Base-by-base conservation (phyloP, 2,113 vertebrate genomes). In the Pluvialis apricaria region DNA sequence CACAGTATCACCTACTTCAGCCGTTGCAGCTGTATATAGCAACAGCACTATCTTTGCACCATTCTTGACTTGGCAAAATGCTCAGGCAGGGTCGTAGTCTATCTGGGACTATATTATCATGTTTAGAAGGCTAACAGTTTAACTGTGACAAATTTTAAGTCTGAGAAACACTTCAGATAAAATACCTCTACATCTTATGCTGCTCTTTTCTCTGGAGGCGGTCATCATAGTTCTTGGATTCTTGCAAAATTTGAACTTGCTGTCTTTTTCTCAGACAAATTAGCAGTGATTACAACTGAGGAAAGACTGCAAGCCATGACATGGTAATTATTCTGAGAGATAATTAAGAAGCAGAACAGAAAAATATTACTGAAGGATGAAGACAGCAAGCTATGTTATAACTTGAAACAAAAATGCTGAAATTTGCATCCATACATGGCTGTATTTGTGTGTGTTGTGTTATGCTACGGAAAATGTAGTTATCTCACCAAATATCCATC, bases 181-280 rank as follows among this genome's bases (percentile, higher is more conserved):
- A 94, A 57, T 49, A 61, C 7, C 25, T 86, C n/a, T 62, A 3
- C 9, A 15, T 66, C 19, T 44, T 38, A 0, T 45, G 60, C 38
- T 66, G 51, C n/a, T 60, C 11, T 88, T 88, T 94, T 45, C 58
- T 78, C 70, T 70, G 38, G 66, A 87, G n/a, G 22, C 0, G 0
- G 29, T 62, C 51, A 25, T 82, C 3, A 1, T 25, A 51, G 34
- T 47, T 92, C 55, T 90, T 57, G 60, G 64, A 86, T 82, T 83
- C 60, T 68, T 78, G 65, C n/a, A 86, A 66, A 86, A 75, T 75
- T 61, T 91, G 65, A 88, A 78, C 79, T 70, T 83, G 34, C 75
- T 76, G 58, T 91, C 79, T 92, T 79, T 92, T 92, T 69, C 84
- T 92, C 73, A 82, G 72, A 42, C 44, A 91, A 92, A 94, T 94